Base-by-base conservation (phyloP, 2,888 invertebrate genomes). In the Mythimna pallens region DNA sequence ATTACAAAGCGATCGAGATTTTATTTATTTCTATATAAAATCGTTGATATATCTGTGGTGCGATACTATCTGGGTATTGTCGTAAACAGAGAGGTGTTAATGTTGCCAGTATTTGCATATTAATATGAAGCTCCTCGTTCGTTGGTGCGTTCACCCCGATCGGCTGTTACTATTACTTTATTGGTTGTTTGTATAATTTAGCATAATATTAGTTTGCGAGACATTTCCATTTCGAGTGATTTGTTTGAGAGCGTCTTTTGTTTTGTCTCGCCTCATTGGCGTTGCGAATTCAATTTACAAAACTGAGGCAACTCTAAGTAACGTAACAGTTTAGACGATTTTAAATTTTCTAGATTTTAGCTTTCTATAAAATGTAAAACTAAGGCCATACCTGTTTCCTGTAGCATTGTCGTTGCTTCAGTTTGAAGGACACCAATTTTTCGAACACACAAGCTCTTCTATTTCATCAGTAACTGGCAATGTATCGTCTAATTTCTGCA, bases 61-160 rank as follows among this genome's bases (percentile, higher is more conserved):
- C 61, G 80, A 71, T 61, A 58, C 54, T 78, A 70, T 73, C 79
- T 59, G 43, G 22, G 61, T 65, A 64, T 62, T 59, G 70, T 68
- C 70, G 70, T 84, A 81, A 69, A 70, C 63, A 40, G 36, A 34
- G 70, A 82, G 70, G 82, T 82, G 76, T 76, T 84, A 82, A 82
- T 73, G 76, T 73, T 62, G 50, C 59, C 65, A 72, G 47, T 65
- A 70, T 84, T 81, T 77, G 71, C 85, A 84, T 82, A 84, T 81
- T 75, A 78, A 78, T 78, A 72, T 58, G 70, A 81, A 66, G 65
- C 81, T 78, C 67, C 54, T 78, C 72, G 83, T 67, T 70, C 65
- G 20, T 55, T 54, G 64, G 80, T 61, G 43, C 84, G 84, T 83
- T 81, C 84, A 81, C 81, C 82, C 81, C 80, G 68, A 81, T 81